Percentiles rank a stretch among this genome's conserved stretches.
phyloP scores from a whole-genome alignment of 2,797 vertebrate species.

The Avahi laniger region DNA sequence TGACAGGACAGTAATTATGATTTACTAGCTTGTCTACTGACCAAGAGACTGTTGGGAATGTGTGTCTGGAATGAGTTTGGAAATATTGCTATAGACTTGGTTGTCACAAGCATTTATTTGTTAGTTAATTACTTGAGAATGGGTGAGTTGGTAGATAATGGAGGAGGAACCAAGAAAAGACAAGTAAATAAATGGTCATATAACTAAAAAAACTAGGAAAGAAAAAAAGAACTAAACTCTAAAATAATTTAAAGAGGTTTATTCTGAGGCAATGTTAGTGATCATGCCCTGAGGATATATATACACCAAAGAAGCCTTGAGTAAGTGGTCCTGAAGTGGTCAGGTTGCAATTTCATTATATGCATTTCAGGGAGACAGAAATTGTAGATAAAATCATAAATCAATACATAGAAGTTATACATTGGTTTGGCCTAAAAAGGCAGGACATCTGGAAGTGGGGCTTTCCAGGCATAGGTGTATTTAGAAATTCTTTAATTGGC shows the following conservation, averaged over 20 bases:
- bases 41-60: neutral
- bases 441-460: neutral
- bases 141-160: neutral
- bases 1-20: neutral
- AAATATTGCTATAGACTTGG: neutral
- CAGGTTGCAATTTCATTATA: neutral
- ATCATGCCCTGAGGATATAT: neutral
- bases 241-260: neutral
- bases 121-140: neutral
- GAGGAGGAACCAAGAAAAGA: neutral
- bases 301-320: neutral
- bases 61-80: neutral
- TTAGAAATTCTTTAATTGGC: neutral
- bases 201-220: neutral
- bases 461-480: neutral
- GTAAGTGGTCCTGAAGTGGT: neutral
- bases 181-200: neutral
- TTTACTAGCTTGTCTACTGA: neutral
- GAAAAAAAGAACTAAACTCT: neutral
- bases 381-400: neutral
- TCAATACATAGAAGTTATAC: neutral
- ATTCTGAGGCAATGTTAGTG: neutral
- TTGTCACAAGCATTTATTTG: neutral
- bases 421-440: neutral
- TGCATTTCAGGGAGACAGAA: neutral